These are phyloP conservation scores for Plebejus anna DNA, from an alignment of 2,888 invertebrate genomes.

Conservation along the genomic window DNA sequence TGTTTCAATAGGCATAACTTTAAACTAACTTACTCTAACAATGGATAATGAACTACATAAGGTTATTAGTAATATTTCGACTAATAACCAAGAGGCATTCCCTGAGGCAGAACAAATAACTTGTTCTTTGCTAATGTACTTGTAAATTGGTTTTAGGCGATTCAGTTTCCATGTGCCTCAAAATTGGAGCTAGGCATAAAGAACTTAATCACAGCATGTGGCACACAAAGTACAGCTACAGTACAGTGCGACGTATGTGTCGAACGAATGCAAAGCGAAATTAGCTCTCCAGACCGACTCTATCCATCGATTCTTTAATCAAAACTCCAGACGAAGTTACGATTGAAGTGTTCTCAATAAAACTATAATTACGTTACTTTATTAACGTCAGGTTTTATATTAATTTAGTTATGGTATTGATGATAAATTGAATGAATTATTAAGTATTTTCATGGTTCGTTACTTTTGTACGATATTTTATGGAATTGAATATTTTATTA, in stretches of 20 bases:
- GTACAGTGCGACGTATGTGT: not conserved
- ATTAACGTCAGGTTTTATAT: not conserved
- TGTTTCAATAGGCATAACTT: too few species aligned
- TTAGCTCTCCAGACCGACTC: slow-evolving; percentile 22
- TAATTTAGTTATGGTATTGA: not conserved
- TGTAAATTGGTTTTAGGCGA: not conserved
- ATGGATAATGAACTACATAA: too few species aligned
- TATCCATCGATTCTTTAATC: slow-evolving; percentile 25
- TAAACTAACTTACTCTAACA: too few species aligned
- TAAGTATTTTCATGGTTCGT: not conserved
- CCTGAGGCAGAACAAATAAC: not conserved
- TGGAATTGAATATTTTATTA: not conserved
- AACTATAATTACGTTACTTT: slow-evolving; percentile 19
- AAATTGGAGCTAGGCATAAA: slow-evolving; percentile 5
- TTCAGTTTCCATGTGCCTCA: slow-evolving; percentile 1
- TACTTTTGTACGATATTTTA: not conserved
- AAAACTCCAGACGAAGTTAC: slow-evolving; percentile 20
- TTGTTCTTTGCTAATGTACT: not conserved
- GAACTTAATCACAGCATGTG: not conserved
- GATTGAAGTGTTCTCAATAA: slow-evolving; percentile 14
- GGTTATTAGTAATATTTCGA: too few species aligned
- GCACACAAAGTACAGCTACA: not conserved
- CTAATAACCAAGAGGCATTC: too few species aligned
- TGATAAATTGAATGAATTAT: not conserved
- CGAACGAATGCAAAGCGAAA: slow-evolving; percentile 23